Conservation (phyloP, 2,797 vertebrate genomes). For the Pseudocheirus occidentalis region DNA sequence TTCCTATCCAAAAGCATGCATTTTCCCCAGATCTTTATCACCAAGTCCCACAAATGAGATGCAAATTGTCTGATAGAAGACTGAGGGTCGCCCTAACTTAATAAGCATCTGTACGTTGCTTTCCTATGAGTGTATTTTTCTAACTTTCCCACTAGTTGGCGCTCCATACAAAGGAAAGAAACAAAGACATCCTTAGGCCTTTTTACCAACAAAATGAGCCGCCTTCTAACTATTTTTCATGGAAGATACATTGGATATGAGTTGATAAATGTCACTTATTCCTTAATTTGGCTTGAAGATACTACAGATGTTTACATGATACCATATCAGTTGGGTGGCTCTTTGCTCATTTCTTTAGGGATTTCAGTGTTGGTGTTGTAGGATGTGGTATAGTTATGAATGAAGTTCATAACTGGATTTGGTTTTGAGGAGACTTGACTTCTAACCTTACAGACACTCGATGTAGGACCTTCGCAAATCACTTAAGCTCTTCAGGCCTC, state of each 20-base stretch:
- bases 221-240: constrained; percentile 11
- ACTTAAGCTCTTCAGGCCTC: neutral
- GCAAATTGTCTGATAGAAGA: neutral
- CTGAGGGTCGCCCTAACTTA: neutral
- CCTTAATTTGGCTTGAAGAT: constrained; percentile 47
- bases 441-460: neutral
- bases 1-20: neutral
- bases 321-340: neutral
- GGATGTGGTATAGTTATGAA: neutral
- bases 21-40: neutral
- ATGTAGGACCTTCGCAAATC: neutral
- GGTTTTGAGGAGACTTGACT: neutral
- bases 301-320: neutral
- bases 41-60: neutral
- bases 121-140: constrained; percentile 59
- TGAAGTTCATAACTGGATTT: too few species aligned
- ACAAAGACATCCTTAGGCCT: neutral
- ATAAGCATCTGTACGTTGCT: neutral
- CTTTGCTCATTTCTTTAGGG: neutral
- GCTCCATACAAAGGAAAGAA: constrained; percentile 80
- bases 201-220: constrained; percentile 17
- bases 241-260: constrained; percentile 16
- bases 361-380: neutral
- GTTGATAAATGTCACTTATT: neutral
- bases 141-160: constrained; percentile 80